Evolutionary conservation across 2,797 vertebrate species (phyloP).

Genomic region (Hafferia zeledoni): DNA sequence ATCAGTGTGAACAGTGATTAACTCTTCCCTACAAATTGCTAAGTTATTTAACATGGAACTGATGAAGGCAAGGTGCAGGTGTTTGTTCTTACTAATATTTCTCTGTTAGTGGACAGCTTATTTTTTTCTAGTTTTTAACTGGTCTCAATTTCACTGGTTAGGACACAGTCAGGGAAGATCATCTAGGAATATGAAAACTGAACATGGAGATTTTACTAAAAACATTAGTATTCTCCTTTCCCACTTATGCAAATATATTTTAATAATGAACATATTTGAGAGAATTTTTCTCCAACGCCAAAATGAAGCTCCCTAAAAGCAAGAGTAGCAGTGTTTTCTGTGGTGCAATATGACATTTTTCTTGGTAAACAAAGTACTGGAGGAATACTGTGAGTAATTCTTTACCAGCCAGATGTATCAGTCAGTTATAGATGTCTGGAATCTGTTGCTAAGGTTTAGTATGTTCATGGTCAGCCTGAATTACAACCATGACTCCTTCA

Average conservation of each 20-base stretch:
- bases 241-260: not conserved
- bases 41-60: not conserved
- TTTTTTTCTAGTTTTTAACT: not conserved
- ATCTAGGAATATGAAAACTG: not conserved
- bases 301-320: not conserved
- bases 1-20: not conserved
- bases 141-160: not conserved
- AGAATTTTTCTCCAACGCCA: not conserved
- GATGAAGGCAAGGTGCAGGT: not conserved
- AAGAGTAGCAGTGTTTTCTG: not conserved
- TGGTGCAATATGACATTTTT: not conserved
- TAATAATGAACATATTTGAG: not conserved
- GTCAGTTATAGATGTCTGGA: not conserved
- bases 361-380: not conserved
- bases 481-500: not conserved
- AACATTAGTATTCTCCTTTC: not conserved
- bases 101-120: not conserved
- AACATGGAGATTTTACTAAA: not conserved
- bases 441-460: not conserved
- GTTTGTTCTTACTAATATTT: not conserved
- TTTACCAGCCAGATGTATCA: no score
- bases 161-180: not conserved
- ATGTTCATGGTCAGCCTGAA: not conserved
- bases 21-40: not conserved
- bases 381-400: no score